These are phyloP conservation scores for Hyperoodon ampullatus DNA, from an alignment of 2,113 vertebrate species.

Conservation along the genomic window DNA sequence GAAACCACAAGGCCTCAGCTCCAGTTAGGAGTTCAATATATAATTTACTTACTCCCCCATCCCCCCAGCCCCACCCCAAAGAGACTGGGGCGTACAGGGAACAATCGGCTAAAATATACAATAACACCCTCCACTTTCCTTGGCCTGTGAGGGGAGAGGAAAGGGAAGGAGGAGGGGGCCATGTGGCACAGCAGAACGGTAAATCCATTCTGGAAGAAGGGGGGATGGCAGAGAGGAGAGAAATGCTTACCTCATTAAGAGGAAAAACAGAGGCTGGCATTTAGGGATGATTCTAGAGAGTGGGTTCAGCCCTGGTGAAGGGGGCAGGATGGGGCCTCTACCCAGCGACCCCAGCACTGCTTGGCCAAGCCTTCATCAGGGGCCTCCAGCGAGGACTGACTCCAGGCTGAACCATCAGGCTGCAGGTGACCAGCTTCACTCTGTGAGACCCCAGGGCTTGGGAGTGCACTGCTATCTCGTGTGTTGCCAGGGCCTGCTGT, in stretches of 20 bases:
- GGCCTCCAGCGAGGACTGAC: neutral
- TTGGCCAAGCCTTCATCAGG: neutral
- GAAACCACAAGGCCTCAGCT: conserved; percentile 91
- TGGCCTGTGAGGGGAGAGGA: conserved; percentile 37
- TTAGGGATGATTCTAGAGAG: conserved; percentile 42
- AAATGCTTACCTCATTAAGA: conserved; percentile 62
- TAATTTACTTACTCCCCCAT: conserved; percentile 89
- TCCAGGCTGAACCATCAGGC: neutral
- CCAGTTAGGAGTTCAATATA: conserved; percentile 90
- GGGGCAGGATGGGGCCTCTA: neutral
- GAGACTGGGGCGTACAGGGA: conserved; percentile 83
- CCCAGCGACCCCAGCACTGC: neutral
- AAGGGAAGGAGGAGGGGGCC: conserved; percentile 14
- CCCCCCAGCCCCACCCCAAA: conserved; percentile 79
- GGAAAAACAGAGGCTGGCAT: neutral
- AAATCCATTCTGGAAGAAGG: conserved; percentile 64
- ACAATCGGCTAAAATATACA: conserved; percentile 80
- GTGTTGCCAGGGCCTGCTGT: neutral
- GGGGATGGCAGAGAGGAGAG: neutral
- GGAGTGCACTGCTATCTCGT: neutral
- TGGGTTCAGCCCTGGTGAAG: neutral
- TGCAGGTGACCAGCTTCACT: neutral
- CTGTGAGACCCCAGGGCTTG: neutral
- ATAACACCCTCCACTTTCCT: conserved; percentile 64
- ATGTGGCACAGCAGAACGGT: neutral